These are phyloP conservation scores for Podabrus alpinus DNA, from an alignment of 2,888 invertebrate species.

Conservation along the genomic window DNA sequence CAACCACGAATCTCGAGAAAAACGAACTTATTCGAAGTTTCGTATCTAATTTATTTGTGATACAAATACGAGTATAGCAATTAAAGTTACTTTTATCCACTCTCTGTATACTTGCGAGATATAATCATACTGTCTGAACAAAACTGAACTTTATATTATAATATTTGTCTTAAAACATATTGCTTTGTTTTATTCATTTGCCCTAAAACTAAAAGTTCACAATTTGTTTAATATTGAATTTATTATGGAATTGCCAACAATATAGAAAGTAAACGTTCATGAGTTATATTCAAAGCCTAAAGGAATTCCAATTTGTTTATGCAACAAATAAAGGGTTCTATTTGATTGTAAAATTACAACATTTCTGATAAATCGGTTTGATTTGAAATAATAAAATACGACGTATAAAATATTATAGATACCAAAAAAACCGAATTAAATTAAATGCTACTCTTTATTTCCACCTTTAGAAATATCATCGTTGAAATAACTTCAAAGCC, in stretches of 20 bases:
- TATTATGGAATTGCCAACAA: background rate
- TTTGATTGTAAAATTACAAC: background rate
- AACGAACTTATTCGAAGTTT: constrained; percentile 32
- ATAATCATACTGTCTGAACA: too few relatives aligned
- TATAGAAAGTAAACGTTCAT: background rate
- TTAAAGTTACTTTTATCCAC: constrained; percentile 1
- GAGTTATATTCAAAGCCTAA: background rate
- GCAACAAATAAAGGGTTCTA: background rate
- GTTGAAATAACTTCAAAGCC: background rate
- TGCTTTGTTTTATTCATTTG: background rate
- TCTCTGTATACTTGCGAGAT: background rate
- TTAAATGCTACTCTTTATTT: background rate
- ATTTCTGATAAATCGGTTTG: background rate
- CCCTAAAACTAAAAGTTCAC: background rate
- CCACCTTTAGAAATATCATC: background rate
- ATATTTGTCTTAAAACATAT: too few relatives aligned
- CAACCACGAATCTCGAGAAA: constrained; percentile 30
- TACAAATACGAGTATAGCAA: constrained; percentile 27
- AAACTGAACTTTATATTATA: too few relatives aligned
- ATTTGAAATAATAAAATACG: background rate
- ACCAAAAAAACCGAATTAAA: background rate
- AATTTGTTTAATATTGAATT: background rate
- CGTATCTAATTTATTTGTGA: constrained; percentile 33
- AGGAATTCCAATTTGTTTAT: background rate
- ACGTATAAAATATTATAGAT: too few relatives aligned